phyloP scores from a whole-genome alignment of 2,113 vertebrate species.

The Alosa alosa region DNA sequence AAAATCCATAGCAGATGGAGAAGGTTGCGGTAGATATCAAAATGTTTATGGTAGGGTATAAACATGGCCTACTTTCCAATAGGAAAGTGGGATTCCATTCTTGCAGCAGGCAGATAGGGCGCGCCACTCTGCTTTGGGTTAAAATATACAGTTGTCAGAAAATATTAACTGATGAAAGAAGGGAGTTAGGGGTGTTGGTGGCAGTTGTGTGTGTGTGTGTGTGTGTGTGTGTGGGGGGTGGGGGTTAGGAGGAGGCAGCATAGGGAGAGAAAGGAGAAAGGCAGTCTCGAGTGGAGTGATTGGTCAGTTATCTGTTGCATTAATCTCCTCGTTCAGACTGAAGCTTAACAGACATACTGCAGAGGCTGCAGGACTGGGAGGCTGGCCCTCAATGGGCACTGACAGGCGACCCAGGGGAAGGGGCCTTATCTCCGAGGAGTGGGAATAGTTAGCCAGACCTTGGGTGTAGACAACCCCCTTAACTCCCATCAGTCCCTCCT shows the following conservation, averaged over 20 bases:
- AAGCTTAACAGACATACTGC: conserved; percentile 70
- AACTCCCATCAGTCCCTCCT: neutral
- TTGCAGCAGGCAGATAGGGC: conserved; percentile 65
- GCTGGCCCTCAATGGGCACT: conserved; percentile 39
- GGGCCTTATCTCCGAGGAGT: conserved; percentile 40
- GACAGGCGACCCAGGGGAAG: conserved; percentile 36
- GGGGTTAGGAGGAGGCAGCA: conserved; percentile 57
- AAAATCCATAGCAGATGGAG: conserved; percentile 75
- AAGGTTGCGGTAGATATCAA: conserved; percentile 76
- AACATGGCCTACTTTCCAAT: conserved; percentile 73
- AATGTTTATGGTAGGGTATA: conserved; percentile 76
- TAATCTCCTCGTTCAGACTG: conserved; percentile 68
- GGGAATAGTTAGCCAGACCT: conserved; percentile 23
- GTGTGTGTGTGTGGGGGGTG: conserved; percentile 39
- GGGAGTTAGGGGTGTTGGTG: conserved; percentile 48
- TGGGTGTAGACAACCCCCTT: neutral
- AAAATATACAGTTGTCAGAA: conserved; percentile 79
- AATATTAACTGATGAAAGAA: conserved; percentile 74
- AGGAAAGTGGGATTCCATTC: conserved; percentile 68
- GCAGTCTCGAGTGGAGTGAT: conserved; percentile 62
- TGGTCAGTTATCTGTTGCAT: conserved; percentile 74
- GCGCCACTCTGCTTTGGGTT: conserved; percentile 68
- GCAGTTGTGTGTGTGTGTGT: conserved; percentile 24
- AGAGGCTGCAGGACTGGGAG: conserved; percentile 56
- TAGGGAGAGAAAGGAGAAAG: conserved; percentile 28